Evolutionary conservation across 2,888 invertebrate genomes (phyloP).

Genomic region (Pecten maximus): DNA sequence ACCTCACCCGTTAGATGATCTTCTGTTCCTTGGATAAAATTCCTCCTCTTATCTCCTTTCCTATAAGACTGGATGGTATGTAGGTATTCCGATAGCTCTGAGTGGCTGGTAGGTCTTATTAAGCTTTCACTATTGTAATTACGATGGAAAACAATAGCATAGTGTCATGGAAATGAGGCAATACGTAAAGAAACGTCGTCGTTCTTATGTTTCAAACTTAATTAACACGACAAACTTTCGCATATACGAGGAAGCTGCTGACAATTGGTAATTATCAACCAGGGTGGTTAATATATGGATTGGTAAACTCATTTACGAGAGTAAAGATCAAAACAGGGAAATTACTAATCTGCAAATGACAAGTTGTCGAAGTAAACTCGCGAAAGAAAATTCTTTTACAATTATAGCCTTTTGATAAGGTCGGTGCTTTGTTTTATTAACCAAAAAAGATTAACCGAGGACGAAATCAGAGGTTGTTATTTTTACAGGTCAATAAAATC

Average conservation of each 20-base stretch:
- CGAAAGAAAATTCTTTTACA: too few species aligned
- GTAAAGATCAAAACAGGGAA: too few species aligned
- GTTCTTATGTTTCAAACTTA: neutral
- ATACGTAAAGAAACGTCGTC: neutral
- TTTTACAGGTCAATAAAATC: too few species aligned
- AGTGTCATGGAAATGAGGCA: neutral
- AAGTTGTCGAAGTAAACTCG: too few species aligned
- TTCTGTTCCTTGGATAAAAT: neutral
- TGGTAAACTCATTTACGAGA: too few species aligned
- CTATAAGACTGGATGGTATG: neutral
- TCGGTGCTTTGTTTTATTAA: too few species aligned
- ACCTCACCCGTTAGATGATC: neutral
- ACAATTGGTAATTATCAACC: neutral
- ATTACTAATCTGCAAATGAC: too few species aligned
- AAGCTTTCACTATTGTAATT: neutral
- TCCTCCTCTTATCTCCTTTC: constrained; percentile 16
- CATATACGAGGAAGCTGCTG: too few species aligned
- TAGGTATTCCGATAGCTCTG: neutral
- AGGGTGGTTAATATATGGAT: too few species aligned
- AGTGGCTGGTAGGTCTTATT: neutral
- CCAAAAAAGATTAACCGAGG: too few species aligned
- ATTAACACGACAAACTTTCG: neutral
- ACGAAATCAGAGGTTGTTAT: too few species aligned
- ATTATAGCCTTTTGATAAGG: too few species aligned
- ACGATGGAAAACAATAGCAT: neutral